Percentiles rank a stretch among this genome's conserved stretches.
Evolutionary conservation across 2,888 invertebrate genomes (phyloP).

Genomic region (Formica aserva): DNA sequence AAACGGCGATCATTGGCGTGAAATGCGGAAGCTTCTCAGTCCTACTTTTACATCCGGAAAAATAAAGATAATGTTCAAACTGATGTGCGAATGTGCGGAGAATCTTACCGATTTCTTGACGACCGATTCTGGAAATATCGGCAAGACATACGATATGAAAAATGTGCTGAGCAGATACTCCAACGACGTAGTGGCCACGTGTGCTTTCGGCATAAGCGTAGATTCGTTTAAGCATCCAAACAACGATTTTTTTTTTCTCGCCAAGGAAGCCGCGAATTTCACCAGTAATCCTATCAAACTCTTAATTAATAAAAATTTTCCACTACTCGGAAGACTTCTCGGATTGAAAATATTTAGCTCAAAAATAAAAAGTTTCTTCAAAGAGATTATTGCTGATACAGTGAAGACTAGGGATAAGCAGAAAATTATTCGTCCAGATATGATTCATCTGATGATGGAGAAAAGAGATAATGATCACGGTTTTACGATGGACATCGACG

Average conservation of each 20-base stretch:
- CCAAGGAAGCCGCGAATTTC: constrained; percentile 71
- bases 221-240: too few relatives aligned
- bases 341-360: background rate
- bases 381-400: constrained; percentile 86
- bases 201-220: too few relatives aligned
- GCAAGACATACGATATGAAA: too few relatives aligned
- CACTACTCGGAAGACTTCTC: background rate
- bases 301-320: background rate
- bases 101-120: too few relatives aligned
- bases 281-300: constrained; percentile 57
- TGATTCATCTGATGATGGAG: too few relatives aligned
- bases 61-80: constrained; percentile 87
- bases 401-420: background rate
- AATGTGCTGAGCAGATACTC: too few relatives aligned
- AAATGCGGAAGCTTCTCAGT: constrained; percentile 86
- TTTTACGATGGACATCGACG: constrained; percentile 85
- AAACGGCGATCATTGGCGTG: constrained; percentile 85
- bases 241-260: too few relatives aligned
- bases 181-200: too few relatives aligned
- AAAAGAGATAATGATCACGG: too few relatives aligned
- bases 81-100: constrained; percentile 75
- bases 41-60: constrained; percentile 87
- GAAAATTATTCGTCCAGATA: too few relatives aligned
- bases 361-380: constrained; percentile 13
- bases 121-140: too few relatives aligned